Base-by-base conservation (phyloP, 2,797 vertebrate genomes). In the Manis crassicaudata region DNA sequence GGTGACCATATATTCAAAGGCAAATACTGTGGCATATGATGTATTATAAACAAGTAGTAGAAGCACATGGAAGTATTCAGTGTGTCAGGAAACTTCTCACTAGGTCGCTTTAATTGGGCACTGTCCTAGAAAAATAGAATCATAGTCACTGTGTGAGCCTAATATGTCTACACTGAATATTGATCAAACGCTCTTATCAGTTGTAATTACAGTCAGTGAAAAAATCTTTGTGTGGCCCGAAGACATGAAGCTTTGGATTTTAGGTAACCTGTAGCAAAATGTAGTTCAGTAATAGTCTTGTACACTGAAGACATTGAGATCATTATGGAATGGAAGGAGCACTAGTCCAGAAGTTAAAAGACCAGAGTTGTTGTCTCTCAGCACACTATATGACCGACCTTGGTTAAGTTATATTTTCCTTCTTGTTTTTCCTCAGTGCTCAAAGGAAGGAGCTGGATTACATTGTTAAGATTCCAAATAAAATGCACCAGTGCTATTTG, bases 211-310 rank as follows among this genome's bases (percentile, higher is more conserved):
- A 77, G 21, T 58, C 27, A 70, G 37, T 73, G 84, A 93, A 58
- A 68, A 68, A 93, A 23, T 75, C 67, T 68, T 2, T 77, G 27
- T 82, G 43, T 96, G 62, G 62, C 80, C 50, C 54, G 76, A 10
- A 91, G 54, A 35, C 18, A 91, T 10, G 27, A 75, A 82, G 25
- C 62, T 75, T 91, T 67, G 63, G 40, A 84, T 62, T 95, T 92
- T 83, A 92, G 84, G 40, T 79, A 77, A 67, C 37, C 29, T 25
- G 4, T 46, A 67, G 50, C 35, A n/a, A 94, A 89, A n/a, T 63
- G 35, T 23, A 95, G 50, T 68, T 94, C 25, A 58, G 0, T 68
- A 43, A 17, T 43, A 58, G 46, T 37, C 67, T 90, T 65, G 21
- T 76, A 27, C 43, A 21, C 46, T 77, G 62, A 88, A 96, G 65